Conservation (phyloP, 2,888 invertebrate species). For the Diplolepis rosae region DNA sequence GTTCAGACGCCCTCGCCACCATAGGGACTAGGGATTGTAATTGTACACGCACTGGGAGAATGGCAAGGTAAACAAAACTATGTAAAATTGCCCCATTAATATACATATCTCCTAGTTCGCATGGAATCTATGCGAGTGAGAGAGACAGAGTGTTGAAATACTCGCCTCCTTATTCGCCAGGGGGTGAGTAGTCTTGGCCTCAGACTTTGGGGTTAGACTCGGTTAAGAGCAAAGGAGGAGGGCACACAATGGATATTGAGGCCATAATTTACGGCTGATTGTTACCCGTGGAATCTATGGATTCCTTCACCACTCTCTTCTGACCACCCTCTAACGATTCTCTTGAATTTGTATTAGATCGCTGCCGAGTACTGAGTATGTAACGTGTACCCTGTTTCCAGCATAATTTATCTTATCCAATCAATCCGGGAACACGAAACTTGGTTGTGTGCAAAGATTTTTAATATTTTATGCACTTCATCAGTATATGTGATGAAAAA, state of each 20-base stretch:
- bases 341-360: constrained; percentile 68
- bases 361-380: constrained; percentile 35
- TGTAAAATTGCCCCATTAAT: constrained; percentile 75
- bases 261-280: constrained; percentile 74
- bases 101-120: constrained; percentile 73
- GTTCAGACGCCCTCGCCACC: constrained; percentile 46
- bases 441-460: background rate
- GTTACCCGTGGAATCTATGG: constrained; percentile 73
- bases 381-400: background rate
- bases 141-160: constrained; percentile 41
- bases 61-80: constrained; percentile 75
- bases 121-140: constrained; percentile 61
- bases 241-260: constrained; percentile 74
- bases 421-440: background rate
- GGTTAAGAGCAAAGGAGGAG: constrained; percentile 65
- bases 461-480: background rate
- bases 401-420: background rate
- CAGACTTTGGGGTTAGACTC: constrained; percentile 70
- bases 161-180: constrained; percentile 48
- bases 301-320: constrained; percentile 62
- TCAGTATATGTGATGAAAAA: no score
- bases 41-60: constrained; percentile 72
- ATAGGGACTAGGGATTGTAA: constrained; percentile 66
- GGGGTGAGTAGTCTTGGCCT: constrained; percentile 72
- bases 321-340: constrained; percentile 66